phyloP scores from a whole-genome alignment of 2,113 vertebrate genomes.

The Gadus chalcogrammus region DNA sequence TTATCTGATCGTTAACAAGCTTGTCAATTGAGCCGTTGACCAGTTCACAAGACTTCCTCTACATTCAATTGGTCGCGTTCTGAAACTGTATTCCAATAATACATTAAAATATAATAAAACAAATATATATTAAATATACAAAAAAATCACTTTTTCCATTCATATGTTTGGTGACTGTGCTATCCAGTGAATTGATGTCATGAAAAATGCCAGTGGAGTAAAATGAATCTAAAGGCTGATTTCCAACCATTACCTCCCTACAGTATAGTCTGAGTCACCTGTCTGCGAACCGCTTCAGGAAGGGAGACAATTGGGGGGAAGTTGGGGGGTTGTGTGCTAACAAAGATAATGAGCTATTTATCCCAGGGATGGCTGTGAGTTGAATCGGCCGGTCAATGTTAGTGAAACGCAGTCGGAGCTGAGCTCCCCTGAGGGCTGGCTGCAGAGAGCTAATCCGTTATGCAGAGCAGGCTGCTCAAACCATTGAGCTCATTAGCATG shows the following conservation, averaged over 20 bases:
- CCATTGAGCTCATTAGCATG: constrained; percentile 51
- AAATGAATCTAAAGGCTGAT: no score
- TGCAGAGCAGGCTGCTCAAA: constrained; percentile 47
- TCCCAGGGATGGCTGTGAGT: constrained; percentile 48
- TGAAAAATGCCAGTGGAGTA: no score
- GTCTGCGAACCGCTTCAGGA: constrained; percentile 16
- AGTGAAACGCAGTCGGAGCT: constrained; percentile 47
- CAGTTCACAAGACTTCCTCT: no score
- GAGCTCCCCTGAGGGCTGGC: constrained; percentile 49
- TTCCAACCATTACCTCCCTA: no score
- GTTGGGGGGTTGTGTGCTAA: constrained; percentile 33
- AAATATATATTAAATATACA: no score
- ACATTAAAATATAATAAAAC: no score
- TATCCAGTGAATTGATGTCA: background rate
- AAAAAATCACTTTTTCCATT: no score
- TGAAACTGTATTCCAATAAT: no score
- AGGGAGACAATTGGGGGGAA: no score
- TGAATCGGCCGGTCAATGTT: constrained; percentile 59
- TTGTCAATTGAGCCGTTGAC: no score
- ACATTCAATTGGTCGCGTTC: no score
- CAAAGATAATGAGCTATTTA: constrained; percentile 57
- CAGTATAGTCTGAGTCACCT: background rate
- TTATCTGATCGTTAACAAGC: no score
- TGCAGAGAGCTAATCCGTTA: constrained; percentile 36
- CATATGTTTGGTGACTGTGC: background rate